Evolutionary conservation across 2,113 vertebrate genomes (phyloP).

Genomic region (Tetrao urogallus): DNA sequence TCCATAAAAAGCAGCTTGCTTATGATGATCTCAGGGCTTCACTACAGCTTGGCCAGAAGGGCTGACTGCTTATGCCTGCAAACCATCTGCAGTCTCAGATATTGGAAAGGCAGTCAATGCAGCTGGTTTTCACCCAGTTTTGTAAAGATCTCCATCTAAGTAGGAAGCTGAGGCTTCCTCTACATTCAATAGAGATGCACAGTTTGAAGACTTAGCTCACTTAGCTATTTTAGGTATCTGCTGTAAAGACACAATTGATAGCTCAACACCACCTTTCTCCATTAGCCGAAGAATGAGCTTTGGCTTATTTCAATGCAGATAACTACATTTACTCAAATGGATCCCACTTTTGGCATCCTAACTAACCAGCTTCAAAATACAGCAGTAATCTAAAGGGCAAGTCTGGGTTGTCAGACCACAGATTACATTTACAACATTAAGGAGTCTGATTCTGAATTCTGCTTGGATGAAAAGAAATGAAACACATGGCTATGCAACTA

Average conservation of each 20-base stretch:
- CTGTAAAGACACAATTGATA: not conserved
- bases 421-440: not conserved
- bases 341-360: rapidly evolving
- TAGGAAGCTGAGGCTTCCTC: not conserved
- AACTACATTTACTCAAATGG: not conserved
- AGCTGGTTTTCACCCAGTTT: not conserved
- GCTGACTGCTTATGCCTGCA: not conserved
- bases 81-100: not conserved
- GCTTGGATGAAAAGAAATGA: not conserved
- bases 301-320: not conserved
- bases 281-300: not conserved
- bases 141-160: not conserved
- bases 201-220: not conserved
- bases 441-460: not conserved
- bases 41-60: not conserved
- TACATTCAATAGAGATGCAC: not conserved
- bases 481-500: rapidly evolving
- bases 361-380: not conserved
- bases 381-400: rapidly evolving
- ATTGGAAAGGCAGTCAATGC: rapidly evolving
- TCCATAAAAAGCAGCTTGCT: not conserved
- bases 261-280: not conserved
- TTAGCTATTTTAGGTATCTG: rapidly evolving
- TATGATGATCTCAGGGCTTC: rapidly evolving
- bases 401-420: not conserved